Evolutionary conservation across 2,113 vertebrate species (phyloP).

Genomic region (Scortum barcoo): DNA sequence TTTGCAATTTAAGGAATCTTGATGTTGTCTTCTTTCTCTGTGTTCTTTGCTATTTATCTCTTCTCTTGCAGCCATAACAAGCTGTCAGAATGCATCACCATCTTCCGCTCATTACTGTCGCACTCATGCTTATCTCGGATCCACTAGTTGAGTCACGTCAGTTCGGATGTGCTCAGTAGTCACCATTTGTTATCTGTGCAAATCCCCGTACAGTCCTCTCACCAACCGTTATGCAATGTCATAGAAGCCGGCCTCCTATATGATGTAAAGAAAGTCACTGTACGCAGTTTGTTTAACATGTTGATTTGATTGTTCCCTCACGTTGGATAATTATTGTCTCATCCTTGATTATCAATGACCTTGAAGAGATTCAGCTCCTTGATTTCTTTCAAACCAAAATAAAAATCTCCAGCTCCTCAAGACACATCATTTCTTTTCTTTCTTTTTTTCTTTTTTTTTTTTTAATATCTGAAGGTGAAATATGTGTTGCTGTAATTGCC

Average conservation of each 20-base stretch:
- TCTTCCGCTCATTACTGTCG: conserved; percentile 49
- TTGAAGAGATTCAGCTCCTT: conserved; percentile 4
- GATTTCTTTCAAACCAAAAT: conserved; percentile 38
- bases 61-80: conserved; percentile 42
- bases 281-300: conserved; percentile 22
- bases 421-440: conserved; percentile 20
- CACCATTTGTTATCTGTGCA: conserved; percentile 56
- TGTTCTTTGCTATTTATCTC: conserved; percentile 42
- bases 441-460: conserved; percentile 12
- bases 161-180: conserved; percentile 52
- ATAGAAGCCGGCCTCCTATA: conserved; percentile 4
- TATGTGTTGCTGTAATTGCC: conserved; percentile 12
- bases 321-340: background rate
- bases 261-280: conserved; percentile 15
- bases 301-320: background rate
- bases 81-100: conserved; percentile 64
- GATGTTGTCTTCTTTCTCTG: conserved; percentile 53
- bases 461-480: conserved; percentile 11
- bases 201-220: conserved; percentile 30
- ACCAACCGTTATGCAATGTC: conserved; percentile 10
- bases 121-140: conserved; percentile 47
- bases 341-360: conserved; percentile 14
- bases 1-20: conserved; percentile 29
- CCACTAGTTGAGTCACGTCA: conserved; percentile 61
- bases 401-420: conserved; percentile 35